phyloP scores from a whole-genome alignment of 1,140 invertebrate species.

The Drosophila pseudoananassae region DNA sequence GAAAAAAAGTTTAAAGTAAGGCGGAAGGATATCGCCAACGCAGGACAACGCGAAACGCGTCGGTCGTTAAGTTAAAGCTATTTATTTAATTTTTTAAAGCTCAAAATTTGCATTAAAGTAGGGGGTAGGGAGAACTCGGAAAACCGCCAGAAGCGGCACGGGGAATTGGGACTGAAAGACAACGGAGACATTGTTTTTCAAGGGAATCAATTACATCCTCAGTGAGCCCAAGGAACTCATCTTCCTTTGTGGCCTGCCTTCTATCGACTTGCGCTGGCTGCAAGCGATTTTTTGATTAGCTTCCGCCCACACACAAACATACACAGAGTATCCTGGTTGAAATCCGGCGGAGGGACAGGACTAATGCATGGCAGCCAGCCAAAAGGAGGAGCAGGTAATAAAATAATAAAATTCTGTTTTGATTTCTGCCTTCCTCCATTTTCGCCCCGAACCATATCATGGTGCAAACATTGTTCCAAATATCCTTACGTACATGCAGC shows the following conservation, averaged over 20 bases:
- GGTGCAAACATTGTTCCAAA: slow-evolving; percentile 18
- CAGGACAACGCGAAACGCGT: slow-evolving; percentile 31
- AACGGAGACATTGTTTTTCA: slow-evolving; percentile 54
- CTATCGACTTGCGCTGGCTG: slow-evolving; percentile 41
- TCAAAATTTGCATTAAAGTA: slow-evolving; percentile 31
- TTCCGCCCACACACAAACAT: slow-evolving; percentile 56
- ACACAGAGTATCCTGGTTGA: neutral
- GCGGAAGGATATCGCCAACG: slow-evolving; percentile 39
- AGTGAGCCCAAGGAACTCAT: slow-evolving; percentile 40
- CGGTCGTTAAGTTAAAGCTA: slow-evolving; percentile 75
- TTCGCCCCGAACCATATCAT: neutral
- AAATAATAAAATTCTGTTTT: slow-evolving; percentile 73
- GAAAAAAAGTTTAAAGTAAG: slow-evolving; percentile 8
- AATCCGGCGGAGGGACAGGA: slow-evolving; percentile 3
- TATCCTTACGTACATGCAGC: slow-evolving; percentile 30
- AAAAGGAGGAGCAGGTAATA: slow-evolving; percentile 63
- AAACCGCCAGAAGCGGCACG: slow-evolving; percentile 20
- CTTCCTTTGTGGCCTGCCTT: slow-evolving; percentile 1
- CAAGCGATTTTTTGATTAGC: slow-evolving; percentile 75
- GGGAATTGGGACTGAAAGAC: slow-evolving; percentile 20
- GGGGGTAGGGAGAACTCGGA: neutral
- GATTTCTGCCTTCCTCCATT: slow-evolving; percentile 35
- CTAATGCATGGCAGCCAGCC: slow-evolving; percentile 41
- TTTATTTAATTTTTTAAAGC: slow-evolving; percentile 63
- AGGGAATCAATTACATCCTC: slow-evolving; percentile 66